A percentile compares a stretch with the other conserved stretches of the same genome.
These are phyloP conservation scores for Ceratosolen solmsi DNA, from an alignment of 1,140 invertebrate genomes.

Conservation along the genomic window DNA sequence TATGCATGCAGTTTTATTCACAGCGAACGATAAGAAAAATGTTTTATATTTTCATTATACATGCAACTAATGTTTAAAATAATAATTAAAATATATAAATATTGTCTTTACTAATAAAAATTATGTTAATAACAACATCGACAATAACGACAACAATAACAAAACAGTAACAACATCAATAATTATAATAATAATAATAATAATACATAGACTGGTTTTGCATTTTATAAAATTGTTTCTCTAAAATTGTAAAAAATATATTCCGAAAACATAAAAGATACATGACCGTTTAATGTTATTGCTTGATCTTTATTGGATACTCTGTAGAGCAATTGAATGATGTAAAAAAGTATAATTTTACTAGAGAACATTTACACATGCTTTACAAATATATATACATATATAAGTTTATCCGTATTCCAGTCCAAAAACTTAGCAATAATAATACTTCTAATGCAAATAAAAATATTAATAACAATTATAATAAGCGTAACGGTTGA, in stretches of 20 bases:
- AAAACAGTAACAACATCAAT: background rate
- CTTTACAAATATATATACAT: background rate
- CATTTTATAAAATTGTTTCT: background rate
- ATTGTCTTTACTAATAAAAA: slow-evolving; percentile 12
- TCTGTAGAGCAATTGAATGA: background rate
- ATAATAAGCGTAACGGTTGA: background rate
- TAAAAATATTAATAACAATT: background rate
- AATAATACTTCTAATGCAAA: background rate
- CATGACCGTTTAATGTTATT: background rate
- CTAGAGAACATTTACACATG: background rate
- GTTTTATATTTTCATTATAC: background rate
- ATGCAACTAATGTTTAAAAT: background rate
- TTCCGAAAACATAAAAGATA: background rate
- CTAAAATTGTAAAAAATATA: background rate
- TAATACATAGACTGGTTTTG: background rate
- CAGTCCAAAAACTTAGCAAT: slow-evolving; percentile 19
- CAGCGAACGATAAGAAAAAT: background rate
- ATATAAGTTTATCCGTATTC: background rate
- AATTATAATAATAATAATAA: too few relatives aligned
- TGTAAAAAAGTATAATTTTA: background rate
- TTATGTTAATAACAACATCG: background rate
- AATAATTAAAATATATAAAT: slow-evolving; percentile 36
- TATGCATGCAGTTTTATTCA: slow-evolving; percentile 27
- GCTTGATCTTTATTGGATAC: background rate
- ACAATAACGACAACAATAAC: too few relatives aligned